A percentile compares a stretch with the other conserved stretches of the same genome.
phyloP scores from a whole-genome alignment of 2,113 vertebrate species.

The Scortum barcoo region DNA sequence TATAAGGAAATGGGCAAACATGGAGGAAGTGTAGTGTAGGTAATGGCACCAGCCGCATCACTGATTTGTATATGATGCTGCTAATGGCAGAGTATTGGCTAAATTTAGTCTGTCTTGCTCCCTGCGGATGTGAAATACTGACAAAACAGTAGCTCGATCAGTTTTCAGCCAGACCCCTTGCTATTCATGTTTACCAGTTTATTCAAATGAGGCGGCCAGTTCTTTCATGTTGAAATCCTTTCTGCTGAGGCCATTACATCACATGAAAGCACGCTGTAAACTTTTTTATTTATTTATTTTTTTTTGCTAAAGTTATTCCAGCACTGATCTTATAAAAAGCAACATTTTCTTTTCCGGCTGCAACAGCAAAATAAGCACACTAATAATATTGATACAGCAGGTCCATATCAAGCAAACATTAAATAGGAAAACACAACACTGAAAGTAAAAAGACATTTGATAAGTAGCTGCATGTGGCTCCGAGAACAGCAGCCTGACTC shows the following conservation, averaged over 20 bases:
- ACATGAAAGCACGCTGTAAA: not conserved
- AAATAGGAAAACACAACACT: not conserved
- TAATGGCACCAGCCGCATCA: not conserved
- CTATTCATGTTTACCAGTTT: conserved; percentile 1
- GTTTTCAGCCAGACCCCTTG: not conserved
- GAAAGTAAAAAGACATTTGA: conserved; percentile 24
- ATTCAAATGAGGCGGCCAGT: conserved; percentile 4
- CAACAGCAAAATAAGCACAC: conserved; percentile 1
- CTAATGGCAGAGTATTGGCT: not conserved
- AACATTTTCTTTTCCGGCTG: not conserved
- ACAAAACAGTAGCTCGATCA: not conserved
- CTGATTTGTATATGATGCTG: not conserved
- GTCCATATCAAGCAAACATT: not conserved
- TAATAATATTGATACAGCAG: conserved; percentile 6
- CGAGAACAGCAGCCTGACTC: conserved; percentile 5
- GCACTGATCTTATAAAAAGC: not conserved
- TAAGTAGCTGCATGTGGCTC: conserved; percentile 8
- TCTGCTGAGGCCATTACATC: conserved; percentile 1
- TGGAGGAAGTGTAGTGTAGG: not conserved
- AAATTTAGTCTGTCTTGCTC: not conserved
- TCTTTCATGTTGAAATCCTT: conserved; percentile 3
- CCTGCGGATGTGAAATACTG: not conserved
- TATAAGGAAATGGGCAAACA: not conserved
- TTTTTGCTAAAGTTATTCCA: not conserved
- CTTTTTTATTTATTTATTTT: not conserved